Conservation (phyloP, 2,888 invertebrate species). For the Drosophila colorata region DNA sequence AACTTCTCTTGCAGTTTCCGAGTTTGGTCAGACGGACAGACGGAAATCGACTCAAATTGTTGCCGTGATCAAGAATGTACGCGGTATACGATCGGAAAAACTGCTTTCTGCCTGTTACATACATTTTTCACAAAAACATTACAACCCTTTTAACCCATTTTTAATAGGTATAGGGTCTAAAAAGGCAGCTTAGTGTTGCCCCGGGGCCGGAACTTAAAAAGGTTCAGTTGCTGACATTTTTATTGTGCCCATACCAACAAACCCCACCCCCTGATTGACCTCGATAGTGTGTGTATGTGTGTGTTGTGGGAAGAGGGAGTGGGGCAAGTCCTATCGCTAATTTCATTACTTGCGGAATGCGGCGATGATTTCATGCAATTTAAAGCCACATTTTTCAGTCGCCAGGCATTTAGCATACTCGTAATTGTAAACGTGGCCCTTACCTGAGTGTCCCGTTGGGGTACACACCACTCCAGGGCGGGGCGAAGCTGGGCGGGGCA, state of each 20-base stretch:
- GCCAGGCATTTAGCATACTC: conserved; percentile 69
- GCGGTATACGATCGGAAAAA: not conserved
- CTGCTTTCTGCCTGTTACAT: not conserved
- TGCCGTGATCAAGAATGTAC: not conserved
- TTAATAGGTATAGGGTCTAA: not conserved
- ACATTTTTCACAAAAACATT: not conserved
- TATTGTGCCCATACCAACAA: conserved; percentile 1
- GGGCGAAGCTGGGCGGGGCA: not conserved
- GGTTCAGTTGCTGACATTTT: conserved; percentile 53
- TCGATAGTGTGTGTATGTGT: conserved; percentile 40
- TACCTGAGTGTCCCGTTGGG: conserved; percentile 1
- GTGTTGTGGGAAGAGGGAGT: conserved; percentile 18
- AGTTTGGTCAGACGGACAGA: not conserved
- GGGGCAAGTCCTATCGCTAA: conserved; percentile 57
- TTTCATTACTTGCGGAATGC: conserved; percentile 79
- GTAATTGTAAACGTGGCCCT: conserved; percentile 49
- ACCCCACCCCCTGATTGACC: conserved; percentile 46
- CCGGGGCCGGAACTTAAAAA: conserved; percentile 30
- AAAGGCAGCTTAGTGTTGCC: not conserved
- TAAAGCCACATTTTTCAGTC: conserved; percentile 77
- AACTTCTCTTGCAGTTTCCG: too few species aligned
- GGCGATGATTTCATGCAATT: conserved; percentile 82
- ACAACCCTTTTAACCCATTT: not conserved
- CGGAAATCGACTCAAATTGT: not conserved
- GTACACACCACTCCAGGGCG: too few species aligned